Evolutionary conservation across 2,113 vertebrate species (phyloP).

Genomic region (Pao palembangensis): DNA sequence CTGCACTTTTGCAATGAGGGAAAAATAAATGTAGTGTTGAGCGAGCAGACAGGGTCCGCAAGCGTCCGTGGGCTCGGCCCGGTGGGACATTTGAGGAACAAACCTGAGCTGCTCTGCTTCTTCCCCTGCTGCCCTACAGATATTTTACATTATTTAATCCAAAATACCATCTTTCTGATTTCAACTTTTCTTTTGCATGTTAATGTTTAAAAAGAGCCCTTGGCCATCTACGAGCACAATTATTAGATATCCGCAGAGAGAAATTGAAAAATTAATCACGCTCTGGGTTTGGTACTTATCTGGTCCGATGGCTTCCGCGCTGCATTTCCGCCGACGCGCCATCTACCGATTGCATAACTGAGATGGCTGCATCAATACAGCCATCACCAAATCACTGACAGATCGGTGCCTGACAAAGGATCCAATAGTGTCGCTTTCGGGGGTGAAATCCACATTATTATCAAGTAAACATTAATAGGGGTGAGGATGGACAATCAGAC

Average conservation of each 20-base stretch:
- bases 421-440: too few species aligned
- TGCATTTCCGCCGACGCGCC: constrained; percentile 29
- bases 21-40: constrained; percentile 66
- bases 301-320: constrained; percentile 75
- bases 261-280: constrained; percentile 98
- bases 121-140: constrained; percentile 82
- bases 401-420: too few species aligned
- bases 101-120: constrained; percentile 78
- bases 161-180: constrained; percentile 91
- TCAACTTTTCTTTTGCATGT: constrained; percentile 88
- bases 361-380: constrained; percentile 56
- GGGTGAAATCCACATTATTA: too few species aligned
- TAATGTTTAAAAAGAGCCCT: constrained; percentile 96
- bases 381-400: background rate
- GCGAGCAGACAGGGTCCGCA: constrained; percentile 17
- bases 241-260: constrained; percentile 95
- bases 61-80: constrained; percentile 47
- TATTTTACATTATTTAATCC: constrained; percentile 98
- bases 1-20: constrained; percentile 56
- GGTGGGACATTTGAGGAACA: constrained; percentile 75
- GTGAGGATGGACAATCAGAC: too few species aligned
- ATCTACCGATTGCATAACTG: constrained; percentile 20
- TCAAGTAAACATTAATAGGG: too few species aligned
- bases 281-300: constrained; percentile 84
- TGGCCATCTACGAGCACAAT: constrained; percentile 88